These are phyloP conservation scores for Alsophila aescularia DNA, from an alignment of 2,888 invertebrate genomes.

Conservation along the genomic window DNA sequence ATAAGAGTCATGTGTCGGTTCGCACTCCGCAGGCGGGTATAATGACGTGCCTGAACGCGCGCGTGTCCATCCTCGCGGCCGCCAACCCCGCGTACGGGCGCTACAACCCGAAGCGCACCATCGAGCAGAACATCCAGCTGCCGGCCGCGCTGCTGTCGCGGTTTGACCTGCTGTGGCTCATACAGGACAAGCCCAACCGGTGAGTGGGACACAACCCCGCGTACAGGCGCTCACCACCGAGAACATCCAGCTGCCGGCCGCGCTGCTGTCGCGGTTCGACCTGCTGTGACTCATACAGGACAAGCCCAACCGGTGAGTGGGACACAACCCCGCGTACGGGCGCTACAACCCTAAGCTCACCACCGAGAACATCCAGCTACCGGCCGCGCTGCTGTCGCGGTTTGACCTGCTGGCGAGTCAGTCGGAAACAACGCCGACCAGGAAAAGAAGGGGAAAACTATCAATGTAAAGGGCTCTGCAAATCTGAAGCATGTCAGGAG, in stretches of 20 bases:
- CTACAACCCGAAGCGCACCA: slow-evolving; percentile 96
- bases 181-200: slow-evolving; percentile 91
- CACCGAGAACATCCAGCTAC: slow-evolving; percentile 98
- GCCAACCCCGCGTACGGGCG: slow-evolving; percentile 99
- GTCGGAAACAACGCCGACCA: slow-evolving; percentile 88
- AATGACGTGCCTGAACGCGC: slow-evolving; percentile 98
- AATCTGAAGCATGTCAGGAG: no score
- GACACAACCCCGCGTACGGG: slow-evolving; percentile 95
- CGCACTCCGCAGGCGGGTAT: slow-evolving; percentile 94
- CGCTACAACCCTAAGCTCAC: slow-evolving; percentile 98
- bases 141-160: slow-evolving; percentile 98
- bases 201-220: slow-evolving; percentile 88
- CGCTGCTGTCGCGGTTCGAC: slow-evolving; percentile 97
- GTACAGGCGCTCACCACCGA: slow-evolving; percentile 97
- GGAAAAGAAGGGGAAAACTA: no score
- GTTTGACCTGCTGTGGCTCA: slow-evolving; percentile 98
- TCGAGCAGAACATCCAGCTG: slow-evolving; percentile 99
- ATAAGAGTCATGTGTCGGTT: neutral
- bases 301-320: slow-evolving; percentile 85
- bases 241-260: slow-evolving; percentile 99
- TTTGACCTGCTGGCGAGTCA: slow-evolving; percentile 93
- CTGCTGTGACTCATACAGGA: slow-evolving; percentile 97
- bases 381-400: slow-evolving; percentile 97
- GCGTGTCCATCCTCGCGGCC: slow-evolving; percentile 98
- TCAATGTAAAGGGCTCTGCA: no score